Conservation (phyloP, 2,113 vertebrate genomes). For the Stictonetta naevosa region DNA sequence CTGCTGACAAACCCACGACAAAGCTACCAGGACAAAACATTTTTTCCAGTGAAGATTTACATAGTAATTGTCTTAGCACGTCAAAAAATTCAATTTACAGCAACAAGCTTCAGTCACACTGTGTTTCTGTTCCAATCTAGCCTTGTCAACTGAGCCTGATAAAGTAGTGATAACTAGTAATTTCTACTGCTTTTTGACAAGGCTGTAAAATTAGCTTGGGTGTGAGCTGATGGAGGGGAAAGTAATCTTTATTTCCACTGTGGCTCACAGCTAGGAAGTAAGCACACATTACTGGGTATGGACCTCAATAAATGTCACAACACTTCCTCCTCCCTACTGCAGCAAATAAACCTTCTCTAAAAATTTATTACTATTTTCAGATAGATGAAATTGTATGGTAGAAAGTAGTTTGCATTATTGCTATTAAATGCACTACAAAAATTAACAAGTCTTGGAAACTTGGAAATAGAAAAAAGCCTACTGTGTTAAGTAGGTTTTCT, state of each 20-base stretch:
- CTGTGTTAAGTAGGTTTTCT: not conserved
- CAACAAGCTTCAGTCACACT: constrained; percentile 59
- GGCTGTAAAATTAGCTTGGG: constrained; percentile 60
- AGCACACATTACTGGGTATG: not conserved
- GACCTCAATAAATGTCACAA: not conserved
- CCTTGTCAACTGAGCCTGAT: constrained; percentile 66
- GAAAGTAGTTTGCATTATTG: not conserved
- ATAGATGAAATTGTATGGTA: not conserved
- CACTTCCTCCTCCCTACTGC: not conserved
- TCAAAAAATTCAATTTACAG: constrained; percentile 73
- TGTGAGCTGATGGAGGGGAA: not conserved
- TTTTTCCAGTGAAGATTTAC: constrained; percentile 71
- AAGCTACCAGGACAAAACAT: constrained; percentile 54
- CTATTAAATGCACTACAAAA: not conserved
- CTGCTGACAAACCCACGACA: constrained; percentile 37
- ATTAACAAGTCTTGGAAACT: not conserved
- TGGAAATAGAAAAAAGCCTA: not conserved
- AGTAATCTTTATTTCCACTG: constrained; percentile 26
- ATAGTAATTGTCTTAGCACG: constrained; percentile 74
- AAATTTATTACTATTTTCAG: not conserved
- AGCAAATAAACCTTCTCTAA: not conserved
- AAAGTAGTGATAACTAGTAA: constrained; percentile 72
- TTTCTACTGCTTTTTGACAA: constrained; percentile 72
- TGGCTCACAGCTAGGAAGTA: not conserved
- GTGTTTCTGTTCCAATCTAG: constrained; percentile 69